Evolutionary conservation across 2,797 vertebrate genomes (phyloP), one percentile per base, ranked within the genome.

Genomic region (Chiroxiphia lanceolata): DNA sequence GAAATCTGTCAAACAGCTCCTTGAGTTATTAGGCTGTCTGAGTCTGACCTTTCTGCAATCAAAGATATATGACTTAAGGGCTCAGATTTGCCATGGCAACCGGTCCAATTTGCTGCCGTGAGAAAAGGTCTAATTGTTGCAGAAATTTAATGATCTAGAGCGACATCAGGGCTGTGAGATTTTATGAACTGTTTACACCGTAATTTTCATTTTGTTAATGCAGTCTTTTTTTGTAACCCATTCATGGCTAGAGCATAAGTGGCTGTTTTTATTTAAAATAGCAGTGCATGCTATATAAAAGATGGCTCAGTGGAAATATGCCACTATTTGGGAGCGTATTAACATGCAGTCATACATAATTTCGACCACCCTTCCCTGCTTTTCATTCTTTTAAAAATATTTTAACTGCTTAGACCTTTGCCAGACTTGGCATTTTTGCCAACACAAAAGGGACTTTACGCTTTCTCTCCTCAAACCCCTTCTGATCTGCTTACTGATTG

Each of bases 41-140:
- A 98, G 98, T 98, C 98, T 99, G 99, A 99, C 99, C 99, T 99
- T 99, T 99, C 98, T 98, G 99, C 99, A 99, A 99, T 99, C 99
- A 99, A 99, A 99, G 99, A 99, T 99, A 99, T 99, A 99, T 99
- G 99, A 99, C 99, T 99, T 99, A 99, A 99, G 99, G 99, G 99
- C 99, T 99, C 99, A 98, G 99, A 98, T 99, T 99, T 99, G 99
- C 99, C 99, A 99, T 99, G 99, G 99, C 99, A 99, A 99, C 99
- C 98, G 98, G 99, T 99, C 99, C 99, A 99, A 99, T 99, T 99
- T 99, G 99, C 99, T 98, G 99, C 99, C 98, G 99, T 99, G 99
- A 99, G 98, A 99, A 99, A 99, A 99, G 99, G 99, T 99, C 99
- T 99, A 99, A 99, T 99, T 99, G 99, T 99, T 99, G 99, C 99